Base-by-base conservation (phyloP, 2,797 vertebrate species). In the Oreonectes daqikongensis region DNA sequence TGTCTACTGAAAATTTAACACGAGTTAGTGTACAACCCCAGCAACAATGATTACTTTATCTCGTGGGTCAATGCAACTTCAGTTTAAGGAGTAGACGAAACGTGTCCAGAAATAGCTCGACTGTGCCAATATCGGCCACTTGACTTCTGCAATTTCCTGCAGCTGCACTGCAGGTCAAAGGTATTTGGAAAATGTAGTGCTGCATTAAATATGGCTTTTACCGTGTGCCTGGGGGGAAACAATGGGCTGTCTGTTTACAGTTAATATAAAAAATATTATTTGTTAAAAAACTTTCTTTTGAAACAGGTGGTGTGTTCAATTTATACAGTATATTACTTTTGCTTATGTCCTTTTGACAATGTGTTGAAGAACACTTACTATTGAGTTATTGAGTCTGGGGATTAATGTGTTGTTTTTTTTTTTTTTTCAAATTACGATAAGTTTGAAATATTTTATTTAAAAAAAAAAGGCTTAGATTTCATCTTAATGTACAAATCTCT, bases 51-150 rank as follows among this genome's bases (percentile, higher is more conserved):
- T 42, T 42, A 42, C 40, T 42, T 42, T 42, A 42, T 42, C 40
- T 42, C 3, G 1, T 42, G 40, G 40, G 40, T 42, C 40, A 42
- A 42, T 42, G 40, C 87, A 88, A 87, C 85, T 79, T 79, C 59
- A 61, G 78, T 88, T 89, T 86, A 84, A 87, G 86, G 85, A 86
- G 84, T 83, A 83, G 69, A 76, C 30, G 12, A 69, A 75, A 65
- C 52, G 53, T 44, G 61, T 69, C 17, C 52, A 61, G 60, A 81
- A 69, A 76, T 67, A 63, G 28, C 60, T 48, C 35, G 40, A 77
- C 72, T 38, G 5, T 78, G 55, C 59, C 59, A 78, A 73, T 60
- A 78, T 76, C 53, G 53, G 67, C 78, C 42, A 72, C 64, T 72
- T 69, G 24, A 64, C 32, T 50, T 71, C 40, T 72, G 61, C 17